Conservation (phyloP, 2,888 invertebrate species). For the Rhamphomyia laevipes region DNA sequence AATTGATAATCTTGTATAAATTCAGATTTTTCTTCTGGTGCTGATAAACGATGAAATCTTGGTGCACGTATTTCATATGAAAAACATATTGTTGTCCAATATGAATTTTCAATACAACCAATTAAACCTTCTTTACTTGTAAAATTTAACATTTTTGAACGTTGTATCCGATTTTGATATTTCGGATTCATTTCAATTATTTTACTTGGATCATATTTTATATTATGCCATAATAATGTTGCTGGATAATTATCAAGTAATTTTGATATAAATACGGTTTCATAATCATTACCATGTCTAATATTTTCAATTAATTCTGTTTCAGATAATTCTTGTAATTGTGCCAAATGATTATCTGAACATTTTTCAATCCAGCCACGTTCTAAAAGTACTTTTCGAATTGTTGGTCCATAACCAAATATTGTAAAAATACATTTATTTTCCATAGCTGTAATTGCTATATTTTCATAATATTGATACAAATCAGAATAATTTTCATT, state of each 20-base stretch:
- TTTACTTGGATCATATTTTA: slow-evolving; percentile 18
- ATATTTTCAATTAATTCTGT: slow-evolving; percentile 26
- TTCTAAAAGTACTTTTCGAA: slow-evolving; percentile 42
- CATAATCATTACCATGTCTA: slow-evolving; percentile 29
- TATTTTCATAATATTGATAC: neutral
- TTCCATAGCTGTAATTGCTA: neutral
- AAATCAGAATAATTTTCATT: too few relatives aligned
- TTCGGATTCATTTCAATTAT: neutral
- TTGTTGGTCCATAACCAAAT: slow-evolving; percentile 26
- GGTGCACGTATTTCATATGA: slow-evolving; percentile 49
- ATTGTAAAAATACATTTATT: slow-evolving; percentile 29
- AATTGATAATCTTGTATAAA: slow-evolving; percentile 53
- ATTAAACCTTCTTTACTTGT: slow-evolving; percentile 41
- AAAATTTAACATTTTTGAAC: slow-evolving; percentile 31
- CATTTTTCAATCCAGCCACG: slow-evolving; percentile 67
- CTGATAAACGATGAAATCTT: slow-evolving; percentile 41
- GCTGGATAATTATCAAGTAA: slow-evolving; percentile 50
- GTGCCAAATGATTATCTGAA: slow-evolving; percentile 26
- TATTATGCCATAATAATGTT: slow-evolving; percentile 57
- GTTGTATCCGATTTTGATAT: slow-evolving; percentile 28
- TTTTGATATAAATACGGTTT: slow-evolving; percentile 43
- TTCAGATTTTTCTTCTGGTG: slow-evolving; percentile 25
- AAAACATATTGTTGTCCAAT: slow-evolving; percentile 28
- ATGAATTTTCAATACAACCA: slow-evolving; percentile 29
- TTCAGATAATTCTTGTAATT: slow-evolving; percentile 28